Evolutionary conservation across 2,113 vertebrate genomes (phyloP).

Genomic region (Bettongia penicillata): DNA sequence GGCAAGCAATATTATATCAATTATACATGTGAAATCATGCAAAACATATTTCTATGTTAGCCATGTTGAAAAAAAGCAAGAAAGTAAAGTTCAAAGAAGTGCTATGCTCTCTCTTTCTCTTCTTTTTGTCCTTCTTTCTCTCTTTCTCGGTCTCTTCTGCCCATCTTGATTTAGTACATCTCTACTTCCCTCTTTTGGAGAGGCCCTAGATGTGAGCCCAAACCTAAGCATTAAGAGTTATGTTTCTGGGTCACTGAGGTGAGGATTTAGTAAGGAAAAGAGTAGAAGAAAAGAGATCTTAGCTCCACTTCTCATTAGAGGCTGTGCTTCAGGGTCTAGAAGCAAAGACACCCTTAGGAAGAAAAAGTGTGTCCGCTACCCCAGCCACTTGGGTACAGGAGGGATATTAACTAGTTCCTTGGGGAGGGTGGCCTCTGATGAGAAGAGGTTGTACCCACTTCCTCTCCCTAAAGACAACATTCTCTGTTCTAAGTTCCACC

Average conservation of each 20-base stretch:
- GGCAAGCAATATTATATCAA: not conserved
- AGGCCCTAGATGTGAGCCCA: not conserved
- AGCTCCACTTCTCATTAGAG: not conserved
- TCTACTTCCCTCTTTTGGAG: not conserved
- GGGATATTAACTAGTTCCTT: not conserved
- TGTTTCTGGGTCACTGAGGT: not conserved
- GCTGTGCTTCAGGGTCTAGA: not conserved
- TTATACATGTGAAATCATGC: not conserved
- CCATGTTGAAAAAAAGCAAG: not conserved
- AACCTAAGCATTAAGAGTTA: not conserved
- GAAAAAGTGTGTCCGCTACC: not conserved
- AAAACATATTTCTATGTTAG: not conserved
- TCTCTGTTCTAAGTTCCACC: not conserved
- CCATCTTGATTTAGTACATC: not conserved
- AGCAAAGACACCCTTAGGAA: not conserved
- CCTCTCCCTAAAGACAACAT: not conserved
- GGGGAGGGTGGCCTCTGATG: not conserved
- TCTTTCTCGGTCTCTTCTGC: not conserved
- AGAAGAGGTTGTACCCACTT: not conserved
- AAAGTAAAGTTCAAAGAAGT: not conserved
- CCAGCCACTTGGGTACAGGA: not conserved
- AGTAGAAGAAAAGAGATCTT: not conserved
- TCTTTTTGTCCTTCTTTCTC: not conserved
- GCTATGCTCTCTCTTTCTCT: not conserved
- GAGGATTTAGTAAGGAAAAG: not conserved